Evolutionary conservation across 2,113 vertebrate species (phyloP), one percentile per base, ranked within the genome.

Genomic region (Laterallus jamaicensis): DNA sequence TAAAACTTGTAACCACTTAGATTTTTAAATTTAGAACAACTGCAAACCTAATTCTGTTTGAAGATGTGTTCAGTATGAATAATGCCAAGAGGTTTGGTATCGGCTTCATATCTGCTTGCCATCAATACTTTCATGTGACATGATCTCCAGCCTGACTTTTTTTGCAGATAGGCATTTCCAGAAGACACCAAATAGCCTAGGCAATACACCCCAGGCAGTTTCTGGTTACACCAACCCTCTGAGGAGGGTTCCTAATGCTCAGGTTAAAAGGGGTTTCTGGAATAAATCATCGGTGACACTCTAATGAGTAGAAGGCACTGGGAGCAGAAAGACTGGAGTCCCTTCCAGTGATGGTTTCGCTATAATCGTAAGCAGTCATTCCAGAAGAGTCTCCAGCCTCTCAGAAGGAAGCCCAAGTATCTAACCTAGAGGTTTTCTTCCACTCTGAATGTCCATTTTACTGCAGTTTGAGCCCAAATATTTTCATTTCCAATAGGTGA

Each of bases 191-290:
- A n/a, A n/a, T 55, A 63, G 6, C 58, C 5, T 1, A 55, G 37
- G 10, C 17, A 70, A 14, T 50, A 32, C 6, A 67, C 5, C 1
- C 8, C 2, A 0, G 0, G 15, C 8, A 44, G 31, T 40, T 73
- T 59, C 54, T 86, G 42, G 25, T 39, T 56, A 18, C 29, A 15
- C 5, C 47, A 40, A 15, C 31, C 39, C 15, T 93, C 37, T 68
- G 47, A 35, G 40, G 24, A 71, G 6, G 6, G 1, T 44, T 79
- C 42, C 28, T 62, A 50, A 40, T 5, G 4, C 22, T 62, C 32
- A 22, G 26, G 22, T 29, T 62, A 67, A 67, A 86, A 71, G 12
- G 11, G 4, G 12, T 80, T 82, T 71, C 56, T 70, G 47, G 67
- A 54, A 66, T 6, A 85, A 85, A 42, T 54, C 5, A 1, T 42